These are phyloP conservation scores for Drosophila greeni DNA, from an alignment of 2,888 invertebrate species.

Conservation along the genomic window DNA sequence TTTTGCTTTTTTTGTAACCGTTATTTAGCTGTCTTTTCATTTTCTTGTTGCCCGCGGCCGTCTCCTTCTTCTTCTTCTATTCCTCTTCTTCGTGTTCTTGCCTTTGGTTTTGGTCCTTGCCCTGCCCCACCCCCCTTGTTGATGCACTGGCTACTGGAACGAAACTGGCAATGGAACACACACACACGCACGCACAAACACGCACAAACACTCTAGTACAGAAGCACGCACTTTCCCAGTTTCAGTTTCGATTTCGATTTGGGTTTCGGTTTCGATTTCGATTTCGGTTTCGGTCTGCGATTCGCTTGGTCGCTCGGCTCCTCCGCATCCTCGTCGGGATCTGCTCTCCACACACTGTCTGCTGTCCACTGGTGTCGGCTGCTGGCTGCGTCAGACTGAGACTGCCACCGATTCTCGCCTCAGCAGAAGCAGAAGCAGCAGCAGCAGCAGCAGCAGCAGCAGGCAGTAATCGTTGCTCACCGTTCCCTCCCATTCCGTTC, in stretches of 20 bases:
- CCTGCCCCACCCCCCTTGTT: slow-evolving; percentile 50
- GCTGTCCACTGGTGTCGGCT: slow-evolving; percentile 70
- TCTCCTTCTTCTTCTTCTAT: slow-evolving; percentile 5
- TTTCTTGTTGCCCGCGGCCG: slow-evolving; percentile 30
- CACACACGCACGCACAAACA: slow-evolving; percentile 37
- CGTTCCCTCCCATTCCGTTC: slow-evolving; percentile 4
- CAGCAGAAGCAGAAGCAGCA: slow-evolving; percentile 2
- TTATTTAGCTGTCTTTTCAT: neutral
- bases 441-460: slow-evolving; percentile 7
- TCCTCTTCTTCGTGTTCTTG: slow-evolving; percentile 25
- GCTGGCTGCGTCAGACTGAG: slow-evolving; percentile 67
- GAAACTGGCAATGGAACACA: slow-evolving; percentile 60
- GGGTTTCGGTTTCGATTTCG: slow-evolving; percentile 34
- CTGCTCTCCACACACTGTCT: slow-evolving; percentile 46
- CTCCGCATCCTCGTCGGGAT: slow-evolving; percentile 64
- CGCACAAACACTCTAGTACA: neutral
- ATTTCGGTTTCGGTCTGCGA: slow-evolving; percentile 25
- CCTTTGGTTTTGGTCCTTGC: slow-evolving; percentile 13
- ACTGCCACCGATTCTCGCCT: slow-evolving; percentile 27
- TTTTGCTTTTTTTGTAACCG: neutral
- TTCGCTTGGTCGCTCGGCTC: slow-evolving; percentile 34
- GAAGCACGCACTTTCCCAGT: slow-evolving; percentile 36
- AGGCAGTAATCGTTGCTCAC: slow-evolving; percentile 16
- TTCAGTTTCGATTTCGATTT: slow-evolving; percentile 36
- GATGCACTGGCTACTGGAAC: slow-evolving; percentile 34